Conservation (phyloP, 2,888 invertebrate genomes). For the Neoaliturus tenellus region DNA sequence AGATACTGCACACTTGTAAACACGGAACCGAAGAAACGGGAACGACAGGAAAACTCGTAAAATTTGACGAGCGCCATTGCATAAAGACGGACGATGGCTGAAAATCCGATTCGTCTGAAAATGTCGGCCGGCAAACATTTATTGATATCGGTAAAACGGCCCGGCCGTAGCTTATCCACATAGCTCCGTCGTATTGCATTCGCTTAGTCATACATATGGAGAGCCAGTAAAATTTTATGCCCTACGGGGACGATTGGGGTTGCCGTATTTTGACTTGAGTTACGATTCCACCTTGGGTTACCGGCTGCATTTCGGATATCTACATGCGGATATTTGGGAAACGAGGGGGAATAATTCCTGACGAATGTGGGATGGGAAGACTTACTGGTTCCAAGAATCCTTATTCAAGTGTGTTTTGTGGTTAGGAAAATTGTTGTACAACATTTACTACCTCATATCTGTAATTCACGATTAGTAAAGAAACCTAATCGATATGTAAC, state of each 20-base stretch:
- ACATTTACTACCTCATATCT: too few species aligned
- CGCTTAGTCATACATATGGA: constrained; percentile 62
- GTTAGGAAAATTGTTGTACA: too few species aligned
- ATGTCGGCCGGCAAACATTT: constrained; percentile 34
- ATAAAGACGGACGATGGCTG: constrained; percentile 20
- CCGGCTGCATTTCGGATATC: constrained; percentile 45
- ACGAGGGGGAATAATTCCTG: constrained; percentile 13
- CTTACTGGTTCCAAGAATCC: too few species aligned
- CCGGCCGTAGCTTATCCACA: constrained; percentile 2
- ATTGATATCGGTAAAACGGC: constrained; percentile 39
- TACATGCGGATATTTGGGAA: constrained; percentile 19
- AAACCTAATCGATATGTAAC: too few species aligned
- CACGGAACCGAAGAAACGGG: background rate
- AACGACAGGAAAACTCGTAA: background rate
- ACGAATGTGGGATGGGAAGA: background rate
- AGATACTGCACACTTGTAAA: background rate
- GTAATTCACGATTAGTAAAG: too few species aligned
- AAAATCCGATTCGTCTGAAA: constrained; percentile 23
- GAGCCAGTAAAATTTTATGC: constrained; percentile 64
- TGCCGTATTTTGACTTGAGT: constrained; percentile 59
- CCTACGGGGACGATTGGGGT: constrained; percentile 58
- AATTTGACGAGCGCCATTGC: constrained; percentile 17
- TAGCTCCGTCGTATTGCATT: constrained; percentile 46
- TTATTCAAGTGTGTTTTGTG: too few species aligned
- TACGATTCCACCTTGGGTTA: constrained; percentile 41